These are phyloP conservation scores for Gambelia wislizenii DNA, from an alignment of 2,797 vertebrate species.

Conservation along the genomic window DNA sequence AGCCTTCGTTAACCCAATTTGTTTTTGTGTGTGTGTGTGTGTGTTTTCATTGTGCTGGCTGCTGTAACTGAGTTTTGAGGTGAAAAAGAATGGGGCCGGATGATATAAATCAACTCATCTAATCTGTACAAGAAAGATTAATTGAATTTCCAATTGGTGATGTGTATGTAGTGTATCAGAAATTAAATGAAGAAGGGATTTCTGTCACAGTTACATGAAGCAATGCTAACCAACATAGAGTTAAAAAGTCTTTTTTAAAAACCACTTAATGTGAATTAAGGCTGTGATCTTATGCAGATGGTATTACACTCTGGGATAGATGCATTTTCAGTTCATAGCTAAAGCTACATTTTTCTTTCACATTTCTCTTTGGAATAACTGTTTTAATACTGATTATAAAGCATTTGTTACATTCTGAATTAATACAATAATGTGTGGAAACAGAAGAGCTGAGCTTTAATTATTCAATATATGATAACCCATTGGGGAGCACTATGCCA, in stretches of 20 bases:
- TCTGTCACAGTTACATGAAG: neutral
- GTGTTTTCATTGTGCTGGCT: neutral
- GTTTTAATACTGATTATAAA: neutral
- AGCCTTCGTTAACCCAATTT: neutral
- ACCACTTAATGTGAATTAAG: neutral
- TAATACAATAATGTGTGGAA: neutral
- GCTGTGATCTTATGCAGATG: neutral
- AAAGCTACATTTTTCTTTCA: neutral
- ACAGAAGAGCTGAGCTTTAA: slow-evolving; percentile 48
- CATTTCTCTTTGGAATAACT: neutral
- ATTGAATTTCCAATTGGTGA: neutral
- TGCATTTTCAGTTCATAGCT: neutral
- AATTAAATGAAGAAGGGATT: neutral
- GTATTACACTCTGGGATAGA: neutral
- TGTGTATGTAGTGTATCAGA: neutral
- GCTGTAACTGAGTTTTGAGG: neutral
- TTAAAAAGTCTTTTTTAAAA: neutral
- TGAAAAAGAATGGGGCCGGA: neutral
- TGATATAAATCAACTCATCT: neutral
- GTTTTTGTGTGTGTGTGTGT: neutral
- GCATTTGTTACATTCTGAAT: neutral
- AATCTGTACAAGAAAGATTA: neutral
- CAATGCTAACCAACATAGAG: neutral
- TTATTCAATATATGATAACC: slow-evolving; percentile 57
- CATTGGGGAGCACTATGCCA: slow-evolving; percentile 48